These are phyloP conservation scores for Megaceryle torquata DNA, from an alignment of 2,113 vertebrate genomes.

Conservation along the genomic window DNA sequence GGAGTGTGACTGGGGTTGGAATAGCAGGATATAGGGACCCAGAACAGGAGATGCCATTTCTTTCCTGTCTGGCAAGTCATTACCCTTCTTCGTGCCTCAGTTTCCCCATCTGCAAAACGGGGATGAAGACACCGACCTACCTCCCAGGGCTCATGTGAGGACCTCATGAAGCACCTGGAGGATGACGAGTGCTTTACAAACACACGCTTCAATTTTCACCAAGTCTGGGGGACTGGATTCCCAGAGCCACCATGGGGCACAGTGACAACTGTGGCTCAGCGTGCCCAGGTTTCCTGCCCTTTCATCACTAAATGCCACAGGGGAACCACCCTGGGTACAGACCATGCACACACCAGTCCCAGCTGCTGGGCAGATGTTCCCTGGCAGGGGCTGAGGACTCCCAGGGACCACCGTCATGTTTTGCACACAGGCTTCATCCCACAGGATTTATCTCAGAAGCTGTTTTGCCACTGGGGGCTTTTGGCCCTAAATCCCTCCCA, in stretches of 20 bases:
- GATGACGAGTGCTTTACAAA: background rate
- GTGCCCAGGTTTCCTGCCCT: background rate
- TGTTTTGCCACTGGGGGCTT: background rate
- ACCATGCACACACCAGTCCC: background rate
- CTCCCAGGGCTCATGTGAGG: slow-evolving; percentile 14
- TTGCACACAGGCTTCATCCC: background rate
- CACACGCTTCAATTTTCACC: background rate
- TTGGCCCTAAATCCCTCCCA: background rate
- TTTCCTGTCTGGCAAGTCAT: background rate
- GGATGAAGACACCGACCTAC: background rate
- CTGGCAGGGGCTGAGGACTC: background rate
- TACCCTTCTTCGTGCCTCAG: background rate
- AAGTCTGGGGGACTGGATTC: background rate
- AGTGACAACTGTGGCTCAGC: fast-evolving
- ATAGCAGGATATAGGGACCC: background rate
- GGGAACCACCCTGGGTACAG: background rate
- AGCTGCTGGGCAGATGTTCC: fast-evolving
- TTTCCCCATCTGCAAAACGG: slow-evolving; percentile 12
- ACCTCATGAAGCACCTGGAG: background rate
- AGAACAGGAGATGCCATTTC: background rate
- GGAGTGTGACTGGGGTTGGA: background rate
- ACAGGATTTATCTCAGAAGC: background rate
- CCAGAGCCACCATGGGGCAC: fast-evolving
- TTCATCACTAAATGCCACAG: fast-evolving
- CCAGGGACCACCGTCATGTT: fast-evolving